Percentiles rank a stretch among this genome's conserved stretches.
Evolutionary conservation across 2,797 vertebrate species (phyloP).

Genomic region (Octomys mimax): DNA sequence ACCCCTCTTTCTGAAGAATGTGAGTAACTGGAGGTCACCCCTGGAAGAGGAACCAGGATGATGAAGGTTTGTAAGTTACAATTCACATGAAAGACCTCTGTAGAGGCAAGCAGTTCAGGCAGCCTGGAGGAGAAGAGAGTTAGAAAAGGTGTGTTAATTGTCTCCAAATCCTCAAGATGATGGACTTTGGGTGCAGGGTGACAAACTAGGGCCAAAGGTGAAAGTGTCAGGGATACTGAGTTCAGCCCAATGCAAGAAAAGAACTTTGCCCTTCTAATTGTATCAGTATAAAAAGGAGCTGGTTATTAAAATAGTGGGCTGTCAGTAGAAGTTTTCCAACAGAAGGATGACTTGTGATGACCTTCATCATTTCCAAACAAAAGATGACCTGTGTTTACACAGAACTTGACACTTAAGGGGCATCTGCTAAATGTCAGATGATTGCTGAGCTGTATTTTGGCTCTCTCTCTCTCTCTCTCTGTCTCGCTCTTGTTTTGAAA

Average conservation of each 20-base stretch:
- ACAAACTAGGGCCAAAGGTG: not conserved
- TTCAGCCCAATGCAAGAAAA: not conserved
- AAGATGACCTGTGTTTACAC: not conserved
- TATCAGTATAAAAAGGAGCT: not conserved
- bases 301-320: not conserved
- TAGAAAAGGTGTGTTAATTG: not conserved
- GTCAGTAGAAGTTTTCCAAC: not conserved
- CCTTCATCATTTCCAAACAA: too few relatives aligned
- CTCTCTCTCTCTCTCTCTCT: not conserved
- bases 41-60: not conserved
- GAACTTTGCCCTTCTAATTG: not conserved
- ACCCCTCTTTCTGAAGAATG: not conserved
- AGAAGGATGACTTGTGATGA: not conserved
- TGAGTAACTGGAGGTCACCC: not conserved
- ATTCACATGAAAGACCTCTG: not conserved
- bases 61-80: not conserved
- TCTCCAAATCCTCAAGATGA: not conserved
- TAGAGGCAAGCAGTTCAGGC: not conserved
- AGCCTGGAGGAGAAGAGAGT: not conserved
- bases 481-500: not conserved
- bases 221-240: not conserved
- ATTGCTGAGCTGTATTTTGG: not conserved
- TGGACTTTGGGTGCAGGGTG: not conserved
- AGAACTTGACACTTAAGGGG: not conserved
- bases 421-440: not conserved